phyloP scores from a whole-genome alignment of 92 coral and sea anemone species.

The Diadumene lineata region DNA sequence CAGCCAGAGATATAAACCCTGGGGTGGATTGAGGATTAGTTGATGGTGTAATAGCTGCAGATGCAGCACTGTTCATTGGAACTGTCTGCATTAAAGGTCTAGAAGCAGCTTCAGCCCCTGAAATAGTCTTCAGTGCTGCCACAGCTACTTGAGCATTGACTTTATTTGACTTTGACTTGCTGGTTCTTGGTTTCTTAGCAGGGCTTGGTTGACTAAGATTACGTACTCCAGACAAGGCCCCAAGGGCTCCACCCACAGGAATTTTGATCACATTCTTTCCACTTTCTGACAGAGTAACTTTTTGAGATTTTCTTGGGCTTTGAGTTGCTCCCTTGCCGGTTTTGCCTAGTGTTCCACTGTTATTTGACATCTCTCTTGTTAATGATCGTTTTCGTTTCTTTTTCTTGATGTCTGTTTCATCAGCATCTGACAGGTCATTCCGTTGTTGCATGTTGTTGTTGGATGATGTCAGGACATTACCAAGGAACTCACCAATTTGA shows the following conservation, averaged over 20 bases:
- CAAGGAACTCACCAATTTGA: constrained; percentile 94
- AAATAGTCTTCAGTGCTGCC: constrained; percentile 34
- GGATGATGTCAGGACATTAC: constrained; percentile 77
- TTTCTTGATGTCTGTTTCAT: constrained; percentile 79
- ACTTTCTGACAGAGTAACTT: constrained; percentile 35
- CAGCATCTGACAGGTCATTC: constrained; percentile 86
- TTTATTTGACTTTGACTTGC: constrained; percentile 70
- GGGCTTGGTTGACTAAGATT: constrained; percentile 76
- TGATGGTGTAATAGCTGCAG: constrained; percentile 26
- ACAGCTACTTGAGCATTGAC: constrained; percentile 45
- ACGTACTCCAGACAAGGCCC: constrained; percentile 60
- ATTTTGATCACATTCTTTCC: constrained; percentile 65
- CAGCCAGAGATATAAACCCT: constrained; percentile 77
- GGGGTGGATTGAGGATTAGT: constrained; percentile 59
- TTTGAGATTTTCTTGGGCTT: constrained; percentile 47
- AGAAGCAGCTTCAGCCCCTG: constrained; percentile 34
- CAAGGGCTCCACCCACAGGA: constrained; percentile 75
- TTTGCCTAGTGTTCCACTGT: constrained; percentile 24
- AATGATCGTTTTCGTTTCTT: constrained; percentile 91
- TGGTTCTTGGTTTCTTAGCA: constrained; percentile 69
- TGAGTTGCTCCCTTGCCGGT: constrained; percentile 31
- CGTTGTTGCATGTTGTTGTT: constrained; percentile 74
- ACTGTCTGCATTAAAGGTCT: constrained; percentile 28
- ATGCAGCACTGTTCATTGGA: constrained; percentile 2
- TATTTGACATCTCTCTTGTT: constrained; percentile 52